phyloP scores from a whole-genome alignment of 2,888 invertebrate genomes.

The Caenorhabditis afra region DNA sequence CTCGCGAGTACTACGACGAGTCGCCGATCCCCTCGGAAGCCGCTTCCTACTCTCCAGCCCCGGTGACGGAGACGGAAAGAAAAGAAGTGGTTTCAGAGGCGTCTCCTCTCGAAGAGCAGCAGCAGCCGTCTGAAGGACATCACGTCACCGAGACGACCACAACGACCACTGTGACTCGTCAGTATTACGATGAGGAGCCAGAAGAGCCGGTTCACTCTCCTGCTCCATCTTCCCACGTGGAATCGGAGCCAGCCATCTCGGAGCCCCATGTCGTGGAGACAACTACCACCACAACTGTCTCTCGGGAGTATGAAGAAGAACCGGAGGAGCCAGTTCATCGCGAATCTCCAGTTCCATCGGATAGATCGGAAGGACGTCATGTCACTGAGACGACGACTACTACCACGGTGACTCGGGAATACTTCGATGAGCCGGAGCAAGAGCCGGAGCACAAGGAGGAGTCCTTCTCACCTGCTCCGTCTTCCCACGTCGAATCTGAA shows the following conservation, averaged over 20 bases:
- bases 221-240: constrained; percentile 11
- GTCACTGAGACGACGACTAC: constrained; percentile 35
- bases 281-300: constrained; percentile 31
- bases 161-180: constrained; percentile 14
- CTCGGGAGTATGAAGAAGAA: constrained; percentile 22
- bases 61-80: background rate
- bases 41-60: background rate
- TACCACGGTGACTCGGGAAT: constrained; percentile 36
- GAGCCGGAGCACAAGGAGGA: background rate
- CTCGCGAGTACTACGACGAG: constrained; percentile 22
- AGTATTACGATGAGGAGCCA: constrained; percentile 27
- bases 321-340: background rate
- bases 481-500: constrained; percentile 30
- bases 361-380: background rate
- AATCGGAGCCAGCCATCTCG: background rate
- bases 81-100: background rate
- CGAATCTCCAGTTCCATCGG: background rate
- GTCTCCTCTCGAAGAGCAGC: background rate
- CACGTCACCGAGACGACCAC: constrained; percentile 17
- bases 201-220: constrained; percentile 9
- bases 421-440: constrained; percentile 3
- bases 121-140: constrained; percentile 2
- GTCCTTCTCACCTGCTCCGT: constrained; percentile 8
- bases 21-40: background rate
- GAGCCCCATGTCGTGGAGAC: constrained; percentile 28